Percentiles rank a stretch among this genome's conserved stretches.
phyloP scores from a whole-genome alignment of 2,888 invertebrate genomes.

The Craniophora ligustri region DNA sequence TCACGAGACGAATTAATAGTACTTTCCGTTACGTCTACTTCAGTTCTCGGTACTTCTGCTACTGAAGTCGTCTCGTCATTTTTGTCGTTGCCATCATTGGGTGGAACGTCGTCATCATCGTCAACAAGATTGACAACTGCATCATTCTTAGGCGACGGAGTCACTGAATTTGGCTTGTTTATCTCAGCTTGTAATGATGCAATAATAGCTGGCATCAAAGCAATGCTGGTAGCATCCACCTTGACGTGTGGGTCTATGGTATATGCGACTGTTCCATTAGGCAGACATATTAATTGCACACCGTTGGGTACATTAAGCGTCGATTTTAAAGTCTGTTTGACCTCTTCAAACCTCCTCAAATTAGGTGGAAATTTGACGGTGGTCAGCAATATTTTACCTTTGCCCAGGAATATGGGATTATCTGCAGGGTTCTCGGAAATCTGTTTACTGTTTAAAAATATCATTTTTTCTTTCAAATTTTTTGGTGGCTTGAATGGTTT shows the following conservation, averaged over 20 bases:
- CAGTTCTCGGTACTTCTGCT: not conserved
- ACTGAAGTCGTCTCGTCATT: not conserved
- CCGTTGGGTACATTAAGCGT: slow-evolving; percentile 58
- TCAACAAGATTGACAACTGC: slow-evolving; percentile 45
- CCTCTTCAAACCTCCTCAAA: slow-evolving; percentile 24
- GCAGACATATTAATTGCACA: slow-evolving; percentile 58
- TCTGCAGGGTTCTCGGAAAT: slow-evolving; percentile 43
- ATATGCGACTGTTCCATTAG: slow-evolving; percentile 60
- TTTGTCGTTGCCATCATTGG: not conserved
- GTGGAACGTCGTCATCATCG: slow-evolving; percentile 40
- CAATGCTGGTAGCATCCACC: slow-evolving; percentile 51
- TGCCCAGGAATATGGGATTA: slow-evolving; percentile 72
- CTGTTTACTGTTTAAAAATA: slow-evolving; percentile 59
- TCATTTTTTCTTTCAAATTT: slow-evolving; percentile 24
- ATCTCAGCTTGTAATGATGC: slow-evolving; percentile 62
- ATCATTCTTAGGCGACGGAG: not conserved
- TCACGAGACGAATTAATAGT: not conserved
- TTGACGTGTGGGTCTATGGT: slow-evolving; percentile 54
- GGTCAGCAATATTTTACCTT: slow-evolving; percentile 79
- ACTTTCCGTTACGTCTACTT: not conserved
- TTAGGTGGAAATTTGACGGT: slow-evolving; percentile 60
- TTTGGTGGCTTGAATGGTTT: slow-evolving; percentile 19
- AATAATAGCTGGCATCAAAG: slow-evolving; percentile 58
- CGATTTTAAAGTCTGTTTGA: slow-evolving; percentile 11
- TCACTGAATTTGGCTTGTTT: slow-evolving; percentile 1